phyloP scores from a whole-genome alignment of 1,140 invertebrate genomes.

The Drosophila eugracilis region DNA sequence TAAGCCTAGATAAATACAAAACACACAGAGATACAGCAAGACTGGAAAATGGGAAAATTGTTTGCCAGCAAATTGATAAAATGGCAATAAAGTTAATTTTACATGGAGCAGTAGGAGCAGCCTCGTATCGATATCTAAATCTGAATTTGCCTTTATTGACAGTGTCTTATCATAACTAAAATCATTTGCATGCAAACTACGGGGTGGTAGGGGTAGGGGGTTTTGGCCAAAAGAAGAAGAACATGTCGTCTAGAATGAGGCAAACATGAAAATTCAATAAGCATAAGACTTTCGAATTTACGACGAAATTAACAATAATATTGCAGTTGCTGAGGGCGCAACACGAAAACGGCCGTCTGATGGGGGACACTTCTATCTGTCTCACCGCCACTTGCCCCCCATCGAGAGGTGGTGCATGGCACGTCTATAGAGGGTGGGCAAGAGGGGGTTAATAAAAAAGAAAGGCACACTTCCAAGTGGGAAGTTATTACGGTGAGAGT shows the following conservation, averaged over 20 bases:
- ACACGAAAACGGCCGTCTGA: constrained; percentile 34
- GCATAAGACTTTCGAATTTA: constrained; percentile 83
- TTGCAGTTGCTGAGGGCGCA: constrained; percentile 72
- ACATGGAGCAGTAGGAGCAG: constrained; percentile 8
- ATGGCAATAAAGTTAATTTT: constrained; percentile 70
- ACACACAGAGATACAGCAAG: constrained; percentile 12
- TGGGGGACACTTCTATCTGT: constrained; percentile 46
- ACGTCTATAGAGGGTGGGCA: constrained; percentile 21
- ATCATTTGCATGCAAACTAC: constrained; percentile 66
- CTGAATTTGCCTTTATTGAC: constrained; percentile 68
- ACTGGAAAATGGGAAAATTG: constrained; percentile 20
- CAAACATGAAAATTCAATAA: constrained; percentile 83
- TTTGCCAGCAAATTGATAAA: constrained; percentile 59
- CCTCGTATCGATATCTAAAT: constrained; percentile 19
- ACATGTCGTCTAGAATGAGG: constrained; percentile 32
- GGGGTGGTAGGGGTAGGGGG: not conserved
- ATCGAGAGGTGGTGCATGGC: constrained; percentile 7
- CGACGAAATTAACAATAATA: constrained; percentile 83
- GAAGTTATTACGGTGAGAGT: not conserved
- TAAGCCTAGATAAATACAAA: not conserved
- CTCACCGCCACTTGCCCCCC: constrained; percentile 16
- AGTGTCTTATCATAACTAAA: constrained; percentile 73
- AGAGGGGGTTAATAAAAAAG: constrained; percentile 6
- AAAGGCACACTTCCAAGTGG: constrained; percentile 16
- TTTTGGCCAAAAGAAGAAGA: constrained; percentile 9